Conservation (phyloP, 2,113 vertebrate genomes). For the Pangasianodon gigas region DNA sequence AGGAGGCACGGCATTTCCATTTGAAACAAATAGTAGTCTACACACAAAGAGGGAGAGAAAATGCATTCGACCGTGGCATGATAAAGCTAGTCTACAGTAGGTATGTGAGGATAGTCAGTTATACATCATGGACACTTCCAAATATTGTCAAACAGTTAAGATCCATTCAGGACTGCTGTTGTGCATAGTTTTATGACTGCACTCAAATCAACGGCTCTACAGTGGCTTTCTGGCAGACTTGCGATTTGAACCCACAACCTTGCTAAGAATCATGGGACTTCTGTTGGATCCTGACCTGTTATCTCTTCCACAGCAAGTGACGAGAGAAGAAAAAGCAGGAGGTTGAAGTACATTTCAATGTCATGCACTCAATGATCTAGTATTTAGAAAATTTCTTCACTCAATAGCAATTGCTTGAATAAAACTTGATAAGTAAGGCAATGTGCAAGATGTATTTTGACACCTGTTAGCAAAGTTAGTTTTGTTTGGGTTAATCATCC, state of each 20-base stretch:
- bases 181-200: neutral
- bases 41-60: neutral
- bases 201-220: neutral
- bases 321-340: neutral
- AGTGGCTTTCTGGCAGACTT: neutral
- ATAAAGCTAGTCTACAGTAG: neutral
- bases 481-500: neutral
- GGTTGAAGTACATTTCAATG: neutral
- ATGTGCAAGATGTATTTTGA: neutral
- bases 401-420: neutral
- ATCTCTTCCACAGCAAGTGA: neutral
- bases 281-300: neutral
- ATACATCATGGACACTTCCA: neutral
- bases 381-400: neutral
- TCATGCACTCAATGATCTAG: neutral
- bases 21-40: constrained; percentile 43
- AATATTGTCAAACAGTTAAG: neutral
- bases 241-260: neutral
- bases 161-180: neutral
- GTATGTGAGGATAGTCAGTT: neutral
- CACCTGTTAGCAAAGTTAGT: neutral
- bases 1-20: constrained; percentile 46
- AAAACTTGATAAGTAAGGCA: neutral
- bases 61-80: neutral
- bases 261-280: neutral